Conservation (phyloP, 2,797 vertebrate genomes). For the Sphaeramia orbicularis region DNA sequence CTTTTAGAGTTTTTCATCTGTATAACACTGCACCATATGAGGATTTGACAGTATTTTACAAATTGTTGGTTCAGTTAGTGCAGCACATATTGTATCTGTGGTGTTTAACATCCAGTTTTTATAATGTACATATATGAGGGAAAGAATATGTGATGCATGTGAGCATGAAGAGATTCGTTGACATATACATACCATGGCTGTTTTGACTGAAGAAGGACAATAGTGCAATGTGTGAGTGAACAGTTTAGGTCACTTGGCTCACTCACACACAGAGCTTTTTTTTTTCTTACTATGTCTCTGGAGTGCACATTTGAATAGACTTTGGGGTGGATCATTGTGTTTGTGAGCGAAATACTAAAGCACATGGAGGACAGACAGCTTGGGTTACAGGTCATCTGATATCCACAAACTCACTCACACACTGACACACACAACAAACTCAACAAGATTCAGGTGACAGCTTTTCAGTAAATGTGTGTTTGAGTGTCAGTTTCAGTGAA, state of each 20-base stretch:
- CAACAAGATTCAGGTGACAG: constrained; percentile 82
- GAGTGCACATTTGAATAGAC: constrained; percentile 7
- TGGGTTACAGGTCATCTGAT: constrained; percentile 82
- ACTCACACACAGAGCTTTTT: constrained; percentile 6
- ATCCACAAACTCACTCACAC: constrained; percentile 53
- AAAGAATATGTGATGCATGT: too few relatives aligned
- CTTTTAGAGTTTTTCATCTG: too few relatives aligned
- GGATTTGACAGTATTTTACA: too few relatives aligned
- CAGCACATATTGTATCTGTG: too few relatives aligned
- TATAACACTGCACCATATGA: too few relatives aligned
- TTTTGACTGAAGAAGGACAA: constrained; percentile 64
- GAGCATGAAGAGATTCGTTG: constrained; percentile 13
- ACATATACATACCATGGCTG: constrained; percentile 30
- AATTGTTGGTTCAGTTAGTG: too few relatives aligned
- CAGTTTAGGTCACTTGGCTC: too few relatives aligned
- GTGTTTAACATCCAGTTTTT: too few relatives aligned
- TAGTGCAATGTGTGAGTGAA: constrained; percentile 48
- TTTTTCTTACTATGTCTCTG: constrained; percentile 3
- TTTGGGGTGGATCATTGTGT: constrained; percentile 43
- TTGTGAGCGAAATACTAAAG: constrained; percentile 48
- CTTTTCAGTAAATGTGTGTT: constrained; percentile 74
- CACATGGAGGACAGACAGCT: constrained; percentile 79
- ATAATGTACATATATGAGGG: too few relatives aligned
- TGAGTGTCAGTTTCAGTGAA: constrained; percentile 76
- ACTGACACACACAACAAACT: constrained; percentile 63